Percentiles rank a stretch among this genome's conserved stretches.
These are phyloP conservation scores for Willisornis vidua DNA, from an alignment of 2,113 vertebrate genomes.

Conservation along the genomic window DNA sequence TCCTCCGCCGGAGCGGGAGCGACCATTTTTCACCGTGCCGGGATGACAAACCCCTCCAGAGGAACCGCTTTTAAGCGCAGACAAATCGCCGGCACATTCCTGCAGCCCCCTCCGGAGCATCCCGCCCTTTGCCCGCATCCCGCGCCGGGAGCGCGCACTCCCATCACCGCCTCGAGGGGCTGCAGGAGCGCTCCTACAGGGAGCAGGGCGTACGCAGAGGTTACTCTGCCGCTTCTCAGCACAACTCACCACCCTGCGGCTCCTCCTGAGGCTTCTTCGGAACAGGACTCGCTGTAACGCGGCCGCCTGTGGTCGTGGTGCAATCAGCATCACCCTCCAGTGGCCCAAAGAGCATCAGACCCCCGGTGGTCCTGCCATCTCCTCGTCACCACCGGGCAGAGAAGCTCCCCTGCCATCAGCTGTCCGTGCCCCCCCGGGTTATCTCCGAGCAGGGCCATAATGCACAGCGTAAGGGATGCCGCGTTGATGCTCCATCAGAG, in stretches of 20 bases:
- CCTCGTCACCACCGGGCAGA: neutral
- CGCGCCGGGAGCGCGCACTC: neutral
- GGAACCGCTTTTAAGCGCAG: neutral
- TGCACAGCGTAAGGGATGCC: too few relatives aligned
- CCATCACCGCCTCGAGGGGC: neutral
- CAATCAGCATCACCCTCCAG: too few relatives aligned
- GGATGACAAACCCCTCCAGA: constrained; percentile 27
- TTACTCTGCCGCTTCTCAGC: neutral
- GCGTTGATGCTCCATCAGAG: rapidly evolving
- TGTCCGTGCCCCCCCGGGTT: rapidly evolving
- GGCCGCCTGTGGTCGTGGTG: neutral
- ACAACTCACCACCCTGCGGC: neutral
- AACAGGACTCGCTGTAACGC: rapidly evolving
- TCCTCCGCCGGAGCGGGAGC: constrained; percentile 30
- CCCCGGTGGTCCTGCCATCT: neutral
- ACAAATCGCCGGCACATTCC: constrained; percentile 11
- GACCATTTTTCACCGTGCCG: constrained; percentile 65
- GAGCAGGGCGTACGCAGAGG: neutral
- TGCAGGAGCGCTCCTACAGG: neutral
- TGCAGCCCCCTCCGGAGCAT: neutral
- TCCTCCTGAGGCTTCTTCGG: neutral
- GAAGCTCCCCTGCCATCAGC: neutral
- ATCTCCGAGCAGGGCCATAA: neutral
- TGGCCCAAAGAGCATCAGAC: neutral
- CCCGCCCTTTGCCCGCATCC: neutral